Base-by-base conservation (phyloP, 2,888 invertebrate genomes). In the Tanypteryx hageni region DNA sequence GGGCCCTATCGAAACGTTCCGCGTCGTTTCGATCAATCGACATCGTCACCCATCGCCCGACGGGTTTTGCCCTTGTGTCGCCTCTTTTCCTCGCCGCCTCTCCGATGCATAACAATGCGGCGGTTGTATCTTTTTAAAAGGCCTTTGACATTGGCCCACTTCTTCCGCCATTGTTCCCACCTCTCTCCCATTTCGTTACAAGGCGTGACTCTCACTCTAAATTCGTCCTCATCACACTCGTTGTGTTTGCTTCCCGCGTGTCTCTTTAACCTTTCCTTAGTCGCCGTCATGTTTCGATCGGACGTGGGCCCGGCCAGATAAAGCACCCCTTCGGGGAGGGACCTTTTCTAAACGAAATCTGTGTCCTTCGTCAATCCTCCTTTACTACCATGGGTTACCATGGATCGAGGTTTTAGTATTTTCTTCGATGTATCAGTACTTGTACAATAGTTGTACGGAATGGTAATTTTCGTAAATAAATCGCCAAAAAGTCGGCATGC, bases 71-170 rank as follows among this genome's bases (percentile, higher is more conserved):
- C 64, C 64, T 64, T 64, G 64, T n/a, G 14, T 44, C 64, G 7
- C 3, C 68, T 1, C 44, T 44, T 44, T 44, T 44, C 44, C 44
- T 44, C 44, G 44, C 5, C 1, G 44, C 44, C 76, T 27, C 22
- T 14, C 18, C 76, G 27, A n/a, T 27, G 76, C 76, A 76, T 76
- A 76, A 76, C 27, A 27, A 76, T n/a, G 68, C 68, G n/a, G 64
- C 7, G 76, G 76, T 22, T 76, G 44, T 44, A 44, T 44, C 76
- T 18, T 22, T 9, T n/a, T 18, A 68, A 68, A 68, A 76, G 76
- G 76, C 27, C 76, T 76, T 76, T 76, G 76, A 76, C 76, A 76
- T 76, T 76, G 76, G 76, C 76, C 76, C 76, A 76, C 76, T 76
- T 76, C 76, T 13, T 76, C 76, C 76, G 9, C 27, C 76, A 76